Percentiles rank a stretch among this genome's conserved stretches.
These are phyloP conservation scores for Gerris buenoi DNA, from an alignment of 1,140 invertebrate species.

Conservation along the genomic window DNA sequence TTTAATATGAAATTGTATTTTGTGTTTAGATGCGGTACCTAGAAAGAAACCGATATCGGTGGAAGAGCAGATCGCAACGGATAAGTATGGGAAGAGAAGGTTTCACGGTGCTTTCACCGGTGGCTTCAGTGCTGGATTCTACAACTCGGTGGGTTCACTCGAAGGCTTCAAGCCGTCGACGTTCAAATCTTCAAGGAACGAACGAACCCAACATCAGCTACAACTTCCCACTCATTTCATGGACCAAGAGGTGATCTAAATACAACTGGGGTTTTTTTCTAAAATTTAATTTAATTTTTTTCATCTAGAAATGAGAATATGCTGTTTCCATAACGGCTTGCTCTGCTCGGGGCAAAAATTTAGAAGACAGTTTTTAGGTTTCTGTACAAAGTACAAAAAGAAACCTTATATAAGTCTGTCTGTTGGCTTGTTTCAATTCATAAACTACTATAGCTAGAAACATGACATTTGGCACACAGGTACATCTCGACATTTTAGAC, in stretches of 20 bases:
- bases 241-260: slow-evolving; percentile 89
- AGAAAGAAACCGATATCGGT: slow-evolving; percentile 65
- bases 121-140: slow-evolving; percentile 95
- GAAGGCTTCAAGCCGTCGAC: slow-evolving; percentile 88
- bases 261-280: too few relatives aligned
- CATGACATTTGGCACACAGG: too few relatives aligned
- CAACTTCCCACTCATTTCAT: slow-evolving; percentile 87
- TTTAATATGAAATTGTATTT: slow-evolving; percentile 20
- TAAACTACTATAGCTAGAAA: too few relatives aligned
- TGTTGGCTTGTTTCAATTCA: too few relatives aligned
- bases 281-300: too few relatives aligned
- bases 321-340: too few relatives aligned
- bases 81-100: slow-evolving; percentile 72
- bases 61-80: slow-evolving; percentile 79
- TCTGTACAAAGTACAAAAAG: too few relatives aligned
- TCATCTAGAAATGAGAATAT: too few relatives aligned
- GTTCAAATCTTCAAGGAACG: slow-evolving; percentile 76
- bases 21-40: slow-evolving; percentile 58
- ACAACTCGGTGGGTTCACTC: slow-evolving; percentile 86
- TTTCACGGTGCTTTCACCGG: slow-evolving; percentile 99
- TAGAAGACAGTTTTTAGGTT: too few relatives aligned
- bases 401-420: too few relatives aligned
- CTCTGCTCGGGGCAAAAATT: too few relatives aligned
- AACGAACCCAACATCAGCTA: slow-evolving; percentile 37
- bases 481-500: too few relatives aligned